Base-by-base conservation (phyloP, 2,113 vertebrate genomes). In the Turdus rufiventris region DNA sequence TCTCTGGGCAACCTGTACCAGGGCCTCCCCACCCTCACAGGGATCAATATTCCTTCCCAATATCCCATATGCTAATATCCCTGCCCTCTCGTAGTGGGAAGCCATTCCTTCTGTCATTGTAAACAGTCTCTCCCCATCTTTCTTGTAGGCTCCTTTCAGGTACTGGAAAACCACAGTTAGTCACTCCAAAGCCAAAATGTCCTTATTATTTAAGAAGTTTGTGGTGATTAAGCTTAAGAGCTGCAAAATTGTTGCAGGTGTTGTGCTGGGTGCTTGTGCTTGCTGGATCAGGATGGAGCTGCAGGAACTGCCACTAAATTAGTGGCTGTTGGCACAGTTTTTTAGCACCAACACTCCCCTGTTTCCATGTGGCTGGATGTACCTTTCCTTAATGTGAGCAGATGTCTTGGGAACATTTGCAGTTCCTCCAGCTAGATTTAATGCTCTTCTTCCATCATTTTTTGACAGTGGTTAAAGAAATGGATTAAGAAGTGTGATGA, bases 401-500 rank as follows among this genome's bases (percentile, higher is more conserved):
- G 15, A 29, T 88, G 31, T 48, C 48, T 40, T 53, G 40, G 43
- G 73, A 72, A 18, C 20, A 5, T 36, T 42, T 51, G 18, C 24
- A 23, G 45, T 63, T 85, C 24, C 34, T 76, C 16, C 54, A 3
- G 38, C 68, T 67, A 70, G 60, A 51, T 21, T 8, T 62, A 82
- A 86, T 3, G 8, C 24, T 86, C 50, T 57, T 47, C 57, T 74
- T 31, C 66, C 58, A 60, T 20, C 34, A 12, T 42, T 90, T 93
- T 74, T 40, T 93, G 12, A 94, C 92, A 99, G 99, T 99, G 99
- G 99, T 98, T 99, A 96, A 99, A 99, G 97, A 99, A 99, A 87
- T 99, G 99, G 99, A 99, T 99, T 96, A 99, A 99, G 97, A 99
- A 99, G 97, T 99, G 99, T 96, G 99, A 99, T 88, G 99, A 99